These are phyloP conservation scores for Thalassoma bifasciatum DNA, from an alignment of 2,113 vertebrate species.

Conservation along the genomic window DNA sequence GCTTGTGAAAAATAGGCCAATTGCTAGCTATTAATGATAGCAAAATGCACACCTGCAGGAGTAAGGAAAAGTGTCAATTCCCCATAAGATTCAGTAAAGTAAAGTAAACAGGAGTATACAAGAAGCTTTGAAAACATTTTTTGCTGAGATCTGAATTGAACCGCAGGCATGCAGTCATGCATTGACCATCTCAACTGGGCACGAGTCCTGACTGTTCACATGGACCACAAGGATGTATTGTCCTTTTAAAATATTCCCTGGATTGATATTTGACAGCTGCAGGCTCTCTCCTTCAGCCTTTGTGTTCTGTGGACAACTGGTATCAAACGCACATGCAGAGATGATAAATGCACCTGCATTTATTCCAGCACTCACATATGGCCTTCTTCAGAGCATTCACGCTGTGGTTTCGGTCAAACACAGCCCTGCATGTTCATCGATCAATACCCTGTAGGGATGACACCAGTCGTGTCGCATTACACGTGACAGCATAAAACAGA, in stretches of 20 bases:
- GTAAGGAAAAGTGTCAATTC: too few species aligned
- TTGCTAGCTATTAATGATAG: too few species aligned
- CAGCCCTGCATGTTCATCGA: constrained; percentile 7
- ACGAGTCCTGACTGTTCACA: constrained; percentile 19
- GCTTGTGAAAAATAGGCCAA: too few species aligned
- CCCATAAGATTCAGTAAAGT: too few species aligned
- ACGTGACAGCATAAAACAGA: background rate
- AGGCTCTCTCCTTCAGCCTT: constrained; percentile 6
- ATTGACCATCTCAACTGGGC: background rate
- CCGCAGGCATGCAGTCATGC: background rate
- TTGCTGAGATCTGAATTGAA: background rate
- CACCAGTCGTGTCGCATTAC: background rate
- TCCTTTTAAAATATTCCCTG: constrained; percentile 23
- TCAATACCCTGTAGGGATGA: constrained; percentile 24
- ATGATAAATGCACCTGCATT: constrained; percentile 3
- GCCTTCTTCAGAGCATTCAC: background rate
- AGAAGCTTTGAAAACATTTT: too few species aligned
- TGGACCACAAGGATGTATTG: constrained; percentile 30
- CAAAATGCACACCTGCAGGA: too few species aligned
- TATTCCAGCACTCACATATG: constrained; percentile 11
- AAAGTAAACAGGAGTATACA: too few species aligned
- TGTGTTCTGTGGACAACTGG: constrained; percentile 36
- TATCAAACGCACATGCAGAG: constrained; percentile 47
- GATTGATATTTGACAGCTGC: constrained; percentile 40
- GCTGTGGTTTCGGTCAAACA: background rate